phyloP scores from a whole-genome alignment of 2,888 invertebrate species.

The Thera obeliscata region DNA sequence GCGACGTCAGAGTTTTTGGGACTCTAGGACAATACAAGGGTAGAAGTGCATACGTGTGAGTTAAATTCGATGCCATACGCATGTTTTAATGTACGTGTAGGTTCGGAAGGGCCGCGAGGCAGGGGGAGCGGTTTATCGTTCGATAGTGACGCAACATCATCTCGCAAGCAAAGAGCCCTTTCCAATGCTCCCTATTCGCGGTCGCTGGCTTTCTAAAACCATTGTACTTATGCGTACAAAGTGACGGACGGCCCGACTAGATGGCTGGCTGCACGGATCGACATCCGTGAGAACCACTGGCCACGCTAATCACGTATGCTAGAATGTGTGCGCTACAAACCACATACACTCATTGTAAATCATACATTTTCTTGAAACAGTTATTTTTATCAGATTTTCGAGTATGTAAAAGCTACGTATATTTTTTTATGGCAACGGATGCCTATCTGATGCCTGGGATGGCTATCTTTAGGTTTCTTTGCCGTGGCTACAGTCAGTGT shows the following conservation, averaged over 20 bases:
- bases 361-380: conserved; percentile 21
- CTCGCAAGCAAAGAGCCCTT: conserved; percentile 75
- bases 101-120: conserved; percentile 50
- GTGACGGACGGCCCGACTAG: conserved; percentile 56
- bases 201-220: conserved; percentile 80
- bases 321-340: conserved; percentile 44
- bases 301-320: conserved; percentile 59
- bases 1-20: conserved; percentile 62
- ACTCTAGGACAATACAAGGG: conserved; percentile 68
- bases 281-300: conserved; percentile 74
- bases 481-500: conserved; percentile 3
- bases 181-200: conserved; percentile 80
- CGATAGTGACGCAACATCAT: conserved; percentile 76
- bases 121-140: conserved; percentile 57
- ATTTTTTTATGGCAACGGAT: conserved; percentile 16
- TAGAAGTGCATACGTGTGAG: conserved; percentile 61
- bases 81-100: conserved; percentile 41
- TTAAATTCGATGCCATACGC: conserved; percentile 54
- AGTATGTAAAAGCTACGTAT: conserved; percentile 5
- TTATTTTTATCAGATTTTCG: conserved; percentile 30
- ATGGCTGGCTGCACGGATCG: conserved; percentile 66
- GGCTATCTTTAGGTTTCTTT: conserved; percentile 13
- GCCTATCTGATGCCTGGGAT: conserved; percentile 6
- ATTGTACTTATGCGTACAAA: conserved; percentile 65
- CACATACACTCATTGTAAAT: conserved; percentile 25